Evolutionary conservation across 2,888 invertebrate genomes (phyloP), one percentile per base, ranked within the genome.

Genomic region (Caenorhabditis macrosperma): DNA sequence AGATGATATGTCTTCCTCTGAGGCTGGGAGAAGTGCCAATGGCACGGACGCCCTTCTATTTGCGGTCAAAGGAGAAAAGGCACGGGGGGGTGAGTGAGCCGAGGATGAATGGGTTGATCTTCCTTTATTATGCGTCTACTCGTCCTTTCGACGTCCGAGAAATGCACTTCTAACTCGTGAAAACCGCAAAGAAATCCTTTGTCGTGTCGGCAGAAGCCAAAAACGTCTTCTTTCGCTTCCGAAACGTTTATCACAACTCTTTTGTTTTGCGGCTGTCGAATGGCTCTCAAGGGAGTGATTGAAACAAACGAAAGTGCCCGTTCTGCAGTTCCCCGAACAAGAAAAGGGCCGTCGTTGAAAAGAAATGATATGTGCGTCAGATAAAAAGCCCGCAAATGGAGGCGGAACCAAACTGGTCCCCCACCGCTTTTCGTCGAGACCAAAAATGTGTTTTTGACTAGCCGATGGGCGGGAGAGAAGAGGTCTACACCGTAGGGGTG

Each of bases 81-180:
- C 52, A 64, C 33, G 50, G 20, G 46, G 48, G 5, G 20, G 50
- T 15, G 33, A 63, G 72, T 41, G 72, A 74, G 52, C 59, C 59
- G 41, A 59, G 72, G 46, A 64, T 74, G 74, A 74, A 74, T 64
- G 64, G 64, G 64, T 64, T 74, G 74, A 74, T 64, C 74, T 74
- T 46, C 61, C 57, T 74, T 30, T 46, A 71, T 72, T 72, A 63
- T 72, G 63, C 63, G 54, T 54, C 46, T 35, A 52, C 63, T 72
- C 63, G 44, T 44, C 33, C 38, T 57, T 63, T 61, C 44, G 44
- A 50, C 35, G 68, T 26, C 26, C 50, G 38, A 22, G n/a, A 22
- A 54, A 26, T 72, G 63, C 74, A 74, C 57, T 74, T 50, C 55
- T 46, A 50, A 63, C 63, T 48, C 57, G 50, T 22, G 22, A 64